Base-by-base conservation (phyloP, 2,888 invertebrate species). In the Ormyrus nitidulus region DNA sequence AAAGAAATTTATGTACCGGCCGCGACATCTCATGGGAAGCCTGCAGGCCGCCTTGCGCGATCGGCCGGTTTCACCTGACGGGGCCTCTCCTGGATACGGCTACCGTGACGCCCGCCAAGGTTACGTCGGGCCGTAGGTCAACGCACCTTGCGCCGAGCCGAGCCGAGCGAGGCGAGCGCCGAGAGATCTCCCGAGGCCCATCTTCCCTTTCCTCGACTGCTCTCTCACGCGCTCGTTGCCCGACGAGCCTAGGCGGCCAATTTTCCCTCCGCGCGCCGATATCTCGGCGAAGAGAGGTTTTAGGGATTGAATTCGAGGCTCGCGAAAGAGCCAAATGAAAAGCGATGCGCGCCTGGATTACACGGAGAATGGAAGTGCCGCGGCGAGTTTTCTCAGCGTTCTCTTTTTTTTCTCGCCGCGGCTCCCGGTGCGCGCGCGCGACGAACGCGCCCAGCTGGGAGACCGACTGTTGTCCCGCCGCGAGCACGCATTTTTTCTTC, bases 61-160 rank as follows among this genome's bases (percentile, higher is more conserved):
- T 48, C 77, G 54, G 49, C 48, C 46, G 54, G 64, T 79, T 79
- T 79, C 73, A 81, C 79, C 79, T 77, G 81, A 81, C 77, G 73
- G 64, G 54, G 56, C 74, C 59, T 19, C 19, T 19, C 19, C 46
- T 13, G 70, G 59, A 74, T 78, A 68, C 62, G 77, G 69, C 69
- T 70, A 79, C 77, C 79, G 73, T 71, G 74, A 66, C 66, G 80
- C 54, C 62, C 65, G 76, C 73, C 72, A 74, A 79, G 78, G 79
- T 79, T 81, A 81, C 77, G 56, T 49, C 76, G 34, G 81, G 81
- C 81, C 81, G 79, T 69, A 81, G 81, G 79, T 81, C 81, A 81
- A 81, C 73, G 81, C 76, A 79, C 81, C 75, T 75, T 81, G 75
- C 65, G 51, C 61, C 65, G 54, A 19, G 51, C 19, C 59, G 59